These are phyloP conservation scores for Drosophila pallidifrons DNA, from an alignment of 1,140 invertebrate species.

Conservation along the genomic window DNA sequence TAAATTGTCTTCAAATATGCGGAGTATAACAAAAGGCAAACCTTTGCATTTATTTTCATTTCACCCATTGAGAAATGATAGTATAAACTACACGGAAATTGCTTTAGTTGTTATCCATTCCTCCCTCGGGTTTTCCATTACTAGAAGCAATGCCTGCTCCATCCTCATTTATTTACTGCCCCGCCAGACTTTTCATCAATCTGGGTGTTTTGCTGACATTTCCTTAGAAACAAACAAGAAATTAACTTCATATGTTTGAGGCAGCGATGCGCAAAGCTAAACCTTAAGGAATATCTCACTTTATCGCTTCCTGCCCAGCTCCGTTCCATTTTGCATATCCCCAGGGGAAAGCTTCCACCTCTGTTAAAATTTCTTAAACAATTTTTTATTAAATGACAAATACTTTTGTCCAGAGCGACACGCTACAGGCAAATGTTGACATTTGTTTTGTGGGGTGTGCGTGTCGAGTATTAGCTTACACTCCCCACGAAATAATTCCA, in stretches of 20 bases:
- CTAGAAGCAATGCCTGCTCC: not conserved
- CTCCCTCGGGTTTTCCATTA: not conserved
- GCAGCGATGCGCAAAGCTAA: slow-evolving; percentile 41
- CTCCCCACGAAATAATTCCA: slow-evolving; percentile 2
- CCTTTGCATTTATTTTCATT: not conserved
- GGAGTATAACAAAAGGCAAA: not conserved
- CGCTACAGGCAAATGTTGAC: slow-evolving; percentile 26
- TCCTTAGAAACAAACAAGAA: slow-evolving; percentile 70
- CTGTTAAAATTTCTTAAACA: slow-evolving; percentile 51
- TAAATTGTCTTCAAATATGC: not conserved
- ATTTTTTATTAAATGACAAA: slow-evolving; percentile 54
- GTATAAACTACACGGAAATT: not conserved
- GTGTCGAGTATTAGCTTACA: slow-evolving; percentile 28
- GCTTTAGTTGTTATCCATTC: not conserved
- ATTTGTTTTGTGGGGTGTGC: slow-evolving; percentile 16
- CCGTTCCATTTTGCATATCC: slow-evolving; percentile 7
- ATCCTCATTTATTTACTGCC: slow-evolving; percentile 1
- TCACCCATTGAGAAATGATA: not conserved
- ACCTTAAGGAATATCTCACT: slow-evolving; percentile 9
- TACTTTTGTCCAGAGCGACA: slow-evolving; percentile 30
- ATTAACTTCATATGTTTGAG: slow-evolving; percentile 74
- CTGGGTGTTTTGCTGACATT: slow-evolving; percentile 49
- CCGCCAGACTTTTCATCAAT: slow-evolving; percentile 26
- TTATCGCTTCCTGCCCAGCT: not conserved
- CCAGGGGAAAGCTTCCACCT: slow-evolving; percentile 1